Evolutionary conservation across 1,140 invertebrate genomes (phyloP), one percentile per base, ranked within the genome.

Genomic region (Nephotettix cincticeps): DNA sequence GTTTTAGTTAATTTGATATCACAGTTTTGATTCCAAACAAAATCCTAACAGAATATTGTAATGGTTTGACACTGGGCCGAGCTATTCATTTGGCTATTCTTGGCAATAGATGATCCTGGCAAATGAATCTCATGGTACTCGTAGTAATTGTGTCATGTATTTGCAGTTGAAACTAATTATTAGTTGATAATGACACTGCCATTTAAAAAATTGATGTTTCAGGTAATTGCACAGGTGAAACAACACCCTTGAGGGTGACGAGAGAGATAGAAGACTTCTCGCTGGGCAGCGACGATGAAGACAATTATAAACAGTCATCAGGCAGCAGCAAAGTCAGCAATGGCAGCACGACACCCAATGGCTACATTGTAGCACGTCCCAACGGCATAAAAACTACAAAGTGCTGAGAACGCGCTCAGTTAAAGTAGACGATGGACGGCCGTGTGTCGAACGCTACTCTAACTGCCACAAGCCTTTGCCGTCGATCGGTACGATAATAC

Each of bases 291-390:
- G 75, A 77, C 32, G 73, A 72, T 67, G 73, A 75, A 21, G 71
- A 76, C 32, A 69, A 43, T 64, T 70, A 73, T 36, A 75, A 78
- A 75, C 65, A 78, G 74, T 77, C 56, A 9, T 81, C 79, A 70
- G 81, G 80, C 71, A 81, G 80, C 54, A 83, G 81, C 72, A 83
- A 80, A 74, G 77, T 81, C 71, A 83, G 83, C 73, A 82, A 81
- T 68, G 80, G 78, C 30, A 81, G 81, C 71, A 80, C 79, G 45
- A 80, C 79, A 28, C 72, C 72, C 51, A 83, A 83, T 75, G 82
- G 82, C 36, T 81, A 80, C 74, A 75, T 77, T 25, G 56, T 67
- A n/a, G 69, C 68, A 17, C 69, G 56, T 2, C 54, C 28, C 40
- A 70, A 70, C 25, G 56, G 69, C 19, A 63, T 75, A 36, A 76